Conservation (phyloP, 2,113 vertebrate genomes). For the Columba janthina region DNA sequence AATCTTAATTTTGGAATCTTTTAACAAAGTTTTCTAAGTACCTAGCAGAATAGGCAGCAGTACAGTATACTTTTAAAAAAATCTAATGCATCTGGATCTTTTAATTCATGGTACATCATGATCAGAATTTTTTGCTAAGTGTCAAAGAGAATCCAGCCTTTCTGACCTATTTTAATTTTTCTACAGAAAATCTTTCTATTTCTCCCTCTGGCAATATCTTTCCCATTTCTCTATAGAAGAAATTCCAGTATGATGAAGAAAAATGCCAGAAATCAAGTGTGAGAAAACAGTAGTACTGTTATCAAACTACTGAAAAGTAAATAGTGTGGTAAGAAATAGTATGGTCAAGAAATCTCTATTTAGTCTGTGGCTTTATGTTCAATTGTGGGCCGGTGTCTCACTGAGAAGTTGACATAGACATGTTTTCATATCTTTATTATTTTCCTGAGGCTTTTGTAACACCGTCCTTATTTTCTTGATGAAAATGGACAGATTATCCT, state of each 20-base stretch:
- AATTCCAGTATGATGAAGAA: background rate
- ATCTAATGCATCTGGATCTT: background rate
- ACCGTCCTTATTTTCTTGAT: background rate
- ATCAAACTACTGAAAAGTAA: background rate
- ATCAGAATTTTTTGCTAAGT: background rate
- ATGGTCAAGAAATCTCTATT: slow-evolving; percentile 39
- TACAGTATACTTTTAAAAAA: background rate
- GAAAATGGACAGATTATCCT: background rate
- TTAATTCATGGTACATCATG: background rate
- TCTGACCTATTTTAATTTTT: background rate
- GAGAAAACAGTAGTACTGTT: background rate
- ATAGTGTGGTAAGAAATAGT: background rate
- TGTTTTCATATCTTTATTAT: slow-evolving; percentile 43
- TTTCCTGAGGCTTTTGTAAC: slow-evolving; percentile 38
- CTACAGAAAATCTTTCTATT: background rate
- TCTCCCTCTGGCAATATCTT: background rate
- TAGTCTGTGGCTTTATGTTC: slow-evolving; percentile 44
- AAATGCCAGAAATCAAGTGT: background rate
- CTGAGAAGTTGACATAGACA: background rate
- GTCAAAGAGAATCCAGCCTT: background rate
- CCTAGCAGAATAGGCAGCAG: background rate
- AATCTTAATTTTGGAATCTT: background rate
- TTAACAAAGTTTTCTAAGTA: background rate
- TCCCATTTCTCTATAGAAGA: background rate
- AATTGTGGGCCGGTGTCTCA: background rate